Evolutionary conservation across 92 coral and sea anemone species (phyloP).

Genomic region (Chrysogorgia sp.): DNA sequence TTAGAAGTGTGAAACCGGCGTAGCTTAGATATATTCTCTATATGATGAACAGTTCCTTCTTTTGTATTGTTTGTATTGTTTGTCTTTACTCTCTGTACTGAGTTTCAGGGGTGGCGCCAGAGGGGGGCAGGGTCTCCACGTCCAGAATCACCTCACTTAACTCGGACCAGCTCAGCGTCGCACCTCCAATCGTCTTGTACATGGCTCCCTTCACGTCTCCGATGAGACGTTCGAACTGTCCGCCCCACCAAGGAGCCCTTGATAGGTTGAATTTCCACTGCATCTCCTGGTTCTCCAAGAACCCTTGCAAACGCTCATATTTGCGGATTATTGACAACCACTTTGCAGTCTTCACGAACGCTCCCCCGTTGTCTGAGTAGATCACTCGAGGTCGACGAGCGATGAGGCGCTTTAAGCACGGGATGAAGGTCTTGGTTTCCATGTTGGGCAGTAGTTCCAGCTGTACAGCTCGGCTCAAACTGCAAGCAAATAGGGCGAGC

Average conservation of each 20-base stretch:
- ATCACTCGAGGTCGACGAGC: conserved; percentile 18
- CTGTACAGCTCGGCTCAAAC: conserved; percentile 23
- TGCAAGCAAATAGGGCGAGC: conserved; percentile 20
- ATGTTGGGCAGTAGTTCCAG: conserved; percentile 22
- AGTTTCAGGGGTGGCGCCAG: too few species aligned
- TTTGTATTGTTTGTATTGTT: too few species aligned
- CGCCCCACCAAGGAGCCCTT: too few species aligned
- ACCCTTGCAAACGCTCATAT: too few species aligned
- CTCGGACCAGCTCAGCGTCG: conserved; percentile 8
- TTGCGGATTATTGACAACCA: neutral
- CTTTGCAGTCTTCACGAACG: too few species aligned
- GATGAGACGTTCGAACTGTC: conserved; percentile 20
- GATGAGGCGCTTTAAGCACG: conserved; percentile 1
- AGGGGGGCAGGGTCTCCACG: conserved; percentile 11
- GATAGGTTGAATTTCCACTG: too few species aligned
- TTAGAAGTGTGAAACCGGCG: too few species aligned
- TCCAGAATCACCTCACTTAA: neutral
- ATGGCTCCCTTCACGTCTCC: conserved; percentile 8
- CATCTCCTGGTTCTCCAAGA: neutral
- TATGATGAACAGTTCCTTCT: too few species aligned
- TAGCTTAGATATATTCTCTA: too few species aligned
- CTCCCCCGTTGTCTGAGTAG: conserved; percentile 26
- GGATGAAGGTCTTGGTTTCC: conserved; percentile 17
- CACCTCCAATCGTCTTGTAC: conserved; percentile 13
- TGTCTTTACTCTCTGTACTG: too few species aligned